Evolutionary conservation across 2,113 vertebrate genomes (phyloP).

Genomic region (Aramus guarauna): DNA sequence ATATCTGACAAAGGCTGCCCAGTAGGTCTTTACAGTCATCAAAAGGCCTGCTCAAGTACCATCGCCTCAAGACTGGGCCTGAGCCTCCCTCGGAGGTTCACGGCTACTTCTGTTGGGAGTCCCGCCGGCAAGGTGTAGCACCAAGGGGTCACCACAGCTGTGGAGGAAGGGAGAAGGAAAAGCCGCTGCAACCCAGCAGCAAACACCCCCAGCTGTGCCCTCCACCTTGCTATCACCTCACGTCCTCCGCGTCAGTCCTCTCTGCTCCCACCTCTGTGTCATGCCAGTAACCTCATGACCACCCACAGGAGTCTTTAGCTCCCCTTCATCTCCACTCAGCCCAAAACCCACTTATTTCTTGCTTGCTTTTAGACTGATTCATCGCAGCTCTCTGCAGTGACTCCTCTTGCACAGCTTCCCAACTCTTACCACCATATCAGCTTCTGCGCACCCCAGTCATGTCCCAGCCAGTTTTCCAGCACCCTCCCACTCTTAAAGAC

Average conservation of each 20-base stretch:
- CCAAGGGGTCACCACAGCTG: background rate
- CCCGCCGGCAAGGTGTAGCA: background rate
- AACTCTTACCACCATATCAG: rapidly evolving
- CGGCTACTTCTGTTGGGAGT: background rate
- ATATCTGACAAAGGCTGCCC: background rate
- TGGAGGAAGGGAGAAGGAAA: background rate
- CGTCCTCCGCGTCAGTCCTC: rapidly evolving
- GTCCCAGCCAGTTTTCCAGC: background rate
- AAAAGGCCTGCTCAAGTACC: background rate
- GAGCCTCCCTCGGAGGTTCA: background rate
- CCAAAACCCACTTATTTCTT: background rate
- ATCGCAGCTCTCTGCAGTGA: background rate
- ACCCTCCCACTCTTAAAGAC: background rate
- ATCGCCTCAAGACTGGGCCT: background rate
- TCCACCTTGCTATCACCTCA: background rate
- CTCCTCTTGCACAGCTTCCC: background rate
- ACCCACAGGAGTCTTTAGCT: background rate
- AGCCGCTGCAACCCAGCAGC: background rate
- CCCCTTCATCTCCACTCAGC: background rate
- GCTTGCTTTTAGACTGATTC: background rate
- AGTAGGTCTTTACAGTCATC: background rate
- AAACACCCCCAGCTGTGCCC: background rate
- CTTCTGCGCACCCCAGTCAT: background rate
- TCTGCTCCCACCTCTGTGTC: background rate
- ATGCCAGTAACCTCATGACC: background rate